These are phyloP conservation scores for Tortricodes alternella DNA, from an alignment of 2,888 invertebrate species.

Conservation along the genomic window DNA sequence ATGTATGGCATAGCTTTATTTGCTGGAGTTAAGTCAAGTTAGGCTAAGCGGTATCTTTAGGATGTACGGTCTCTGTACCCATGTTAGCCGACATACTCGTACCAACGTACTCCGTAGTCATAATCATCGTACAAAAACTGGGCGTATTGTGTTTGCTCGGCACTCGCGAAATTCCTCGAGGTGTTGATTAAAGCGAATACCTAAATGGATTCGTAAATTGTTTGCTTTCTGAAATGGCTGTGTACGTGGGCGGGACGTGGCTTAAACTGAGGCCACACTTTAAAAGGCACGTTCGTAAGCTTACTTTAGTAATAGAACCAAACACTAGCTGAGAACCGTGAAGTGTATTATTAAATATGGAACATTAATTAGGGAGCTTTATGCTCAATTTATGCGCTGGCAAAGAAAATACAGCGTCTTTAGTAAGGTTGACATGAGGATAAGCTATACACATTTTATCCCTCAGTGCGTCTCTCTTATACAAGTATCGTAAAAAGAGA, in stretches of 20 bases:
- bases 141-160: slow-evolving; percentile 28
- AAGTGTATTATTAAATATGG: background rate
- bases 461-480: too few species aligned
- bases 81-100: background rate
- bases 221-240: slow-evolving; percentile 25
- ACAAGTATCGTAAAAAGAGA: too few species aligned
- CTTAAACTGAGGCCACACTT: slow-evolving; percentile 17
- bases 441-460: too few species aligned
- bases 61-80: too few species aligned
- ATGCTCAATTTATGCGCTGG: too few species aligned
- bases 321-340: too few species aligned
- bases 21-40: too few species aligned
- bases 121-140: background rate
- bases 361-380: background rate
- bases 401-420: too few species aligned
- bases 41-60: too few species aligned
- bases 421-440: too few species aligned
- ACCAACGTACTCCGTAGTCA: background rate
- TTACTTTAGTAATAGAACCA: background rate
- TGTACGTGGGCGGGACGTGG: slow-evolving; percentile 17
- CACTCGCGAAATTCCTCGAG: slow-evolving; percentile 35
- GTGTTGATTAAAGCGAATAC: slow-evolving; percentile 27
- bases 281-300: slow-evolving; percentile 19
- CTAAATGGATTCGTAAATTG: slow-evolving; percentile 34
- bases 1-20: too few species aligned